Base-by-base conservation (phyloP, 1,140 invertebrate species). In the Drosophila sp. region DNA sequence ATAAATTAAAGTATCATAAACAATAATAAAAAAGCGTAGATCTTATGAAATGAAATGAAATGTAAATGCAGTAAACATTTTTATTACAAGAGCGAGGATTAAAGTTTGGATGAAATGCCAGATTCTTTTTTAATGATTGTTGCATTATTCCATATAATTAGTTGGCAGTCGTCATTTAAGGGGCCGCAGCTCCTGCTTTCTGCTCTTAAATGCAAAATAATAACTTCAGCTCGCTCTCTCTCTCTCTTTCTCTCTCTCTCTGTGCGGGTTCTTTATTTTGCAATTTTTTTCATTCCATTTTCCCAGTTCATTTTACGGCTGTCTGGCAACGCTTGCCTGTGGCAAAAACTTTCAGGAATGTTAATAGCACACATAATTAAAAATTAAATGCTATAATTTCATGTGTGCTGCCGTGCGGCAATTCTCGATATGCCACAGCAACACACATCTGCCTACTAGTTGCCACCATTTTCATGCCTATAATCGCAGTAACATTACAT, bases 341-440 rank as follows among this genome's bases (percentile, higher is more conserved):
- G 82, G 81, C 61, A 54, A 78, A 78, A 82, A 82, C 71, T 86
- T 86, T 66, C 82, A 65, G 70, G 70, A 63, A 87, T 86, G 81
- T 86, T 86, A 87, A 86, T 87, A 87, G 76, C 71, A 78, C 75
- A 82, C 81, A 87, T 86, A 86, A 86, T 86, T 86, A 86, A 86
- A 87, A 82, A 86, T 86, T 82, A 87, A 86, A 87, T 82, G 71
- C 66, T 76, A 72, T 86, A 76, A 87, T 89, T 82, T 78, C 59
- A 56, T 82, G 71, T 86, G 81, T 76, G 81, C 80, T 82, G 53
- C 74, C 62, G 66, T 83, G 80, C 58, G 80, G 80, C 66, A 76
- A 62, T 46, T 56, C 73, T 58, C 76, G 50, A 72, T 69, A 69
- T 48, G 57, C 46, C n/a, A n/a, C n/a, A n/a, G n/a, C n/a, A 50